Evolutionary conservation across 2,888 invertebrate genomes (phyloP).

Genomic region (Sisyra terminalis): DNA sequence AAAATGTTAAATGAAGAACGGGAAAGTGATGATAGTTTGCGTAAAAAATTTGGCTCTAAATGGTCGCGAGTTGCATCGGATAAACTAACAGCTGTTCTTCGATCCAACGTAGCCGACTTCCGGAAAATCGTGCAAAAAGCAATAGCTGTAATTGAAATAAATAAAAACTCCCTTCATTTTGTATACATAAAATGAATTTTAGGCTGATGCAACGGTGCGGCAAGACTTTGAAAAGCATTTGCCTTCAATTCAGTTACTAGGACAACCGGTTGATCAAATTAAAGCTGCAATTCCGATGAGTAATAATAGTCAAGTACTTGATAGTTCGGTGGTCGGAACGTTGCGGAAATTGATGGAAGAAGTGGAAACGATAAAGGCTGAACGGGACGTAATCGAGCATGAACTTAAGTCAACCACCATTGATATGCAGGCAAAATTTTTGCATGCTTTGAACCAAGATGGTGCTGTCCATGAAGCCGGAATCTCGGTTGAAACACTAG

Average conservation of each 20-base stretch:
- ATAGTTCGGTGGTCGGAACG: constrained; percentile 42
- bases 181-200: no score
- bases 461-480: constrained; percentile 65
- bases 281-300: constrained; percentile 50
- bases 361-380: constrained; percentile 71
- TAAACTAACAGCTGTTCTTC: constrained; percentile 77
- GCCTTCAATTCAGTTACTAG: constrained; percentile 66
- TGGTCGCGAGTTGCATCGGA: constrained; percentile 85
- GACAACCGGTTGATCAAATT: constrained; percentile 53
- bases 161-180: no score
- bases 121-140: constrained; percentile 86
- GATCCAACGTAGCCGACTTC: constrained; percentile 82
- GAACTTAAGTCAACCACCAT: constrained; percentile 65
- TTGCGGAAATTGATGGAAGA: constrained; percentile 66
- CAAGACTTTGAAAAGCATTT: constrained; percentile 70
- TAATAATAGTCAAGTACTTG: constrained; percentile 30
- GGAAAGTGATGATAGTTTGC: constrained; percentile 72
- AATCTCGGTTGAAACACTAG: constrained; percentile 52
- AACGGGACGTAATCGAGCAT: constrained; percentile 77
- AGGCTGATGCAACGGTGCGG: constrained; percentile 65
- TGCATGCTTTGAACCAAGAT: constrained; percentile 56
- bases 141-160: constrained; percentile 28
- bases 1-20: constrained; percentile 81
- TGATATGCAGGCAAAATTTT: constrained; percentile 70
- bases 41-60: constrained; percentile 77